A percentile compares a stretch with the other conserved stretches of the same genome.
These are phyloP conservation scores for Acrobasis consociella DNA, from an alignment of 2,888 invertebrate genomes.

Conservation along the genomic window DNA sequence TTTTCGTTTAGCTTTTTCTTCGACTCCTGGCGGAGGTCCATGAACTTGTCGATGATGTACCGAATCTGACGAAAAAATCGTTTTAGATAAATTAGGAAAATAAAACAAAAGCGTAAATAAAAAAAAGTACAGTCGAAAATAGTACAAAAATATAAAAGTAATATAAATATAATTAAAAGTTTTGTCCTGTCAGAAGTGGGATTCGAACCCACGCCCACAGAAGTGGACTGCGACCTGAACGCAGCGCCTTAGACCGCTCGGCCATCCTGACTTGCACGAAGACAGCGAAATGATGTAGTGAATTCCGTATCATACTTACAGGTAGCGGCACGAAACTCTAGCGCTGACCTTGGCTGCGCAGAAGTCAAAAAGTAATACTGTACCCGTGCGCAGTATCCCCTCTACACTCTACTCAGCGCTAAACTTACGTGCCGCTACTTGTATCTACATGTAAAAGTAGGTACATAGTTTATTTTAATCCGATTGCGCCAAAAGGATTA, in stretches of 20 bases:
- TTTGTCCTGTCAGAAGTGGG: conserved; percentile 52
- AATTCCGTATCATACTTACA: not conserved
- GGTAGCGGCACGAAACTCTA: too few relatives aligned
- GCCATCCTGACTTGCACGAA: conserved; percentile 47
- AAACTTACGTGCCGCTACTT: too few relatives aligned
- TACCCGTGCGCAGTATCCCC: too few relatives aligned
- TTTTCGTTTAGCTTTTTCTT: conserved; percentile 85
- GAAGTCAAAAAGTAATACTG: too few relatives aligned
- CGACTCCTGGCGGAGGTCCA: conserved; percentile 85
- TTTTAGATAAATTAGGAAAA: not conserved
- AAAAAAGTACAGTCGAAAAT: not conserved
- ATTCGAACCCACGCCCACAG: conserved; percentile 62
- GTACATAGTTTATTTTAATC: too few relatives aligned
- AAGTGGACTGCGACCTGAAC: conserved; percentile 62
- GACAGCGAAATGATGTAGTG: conserved; percentile 9
- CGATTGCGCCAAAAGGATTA: too few relatives aligned
- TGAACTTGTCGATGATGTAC: conserved; percentile 88
- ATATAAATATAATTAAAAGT: conserved; percentile 19
- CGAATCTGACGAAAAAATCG: conserved; percentile 64
- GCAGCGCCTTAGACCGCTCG: conserved; percentile 62
- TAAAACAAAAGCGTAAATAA: conserved; percentile 10
- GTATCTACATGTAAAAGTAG: too few relatives aligned
- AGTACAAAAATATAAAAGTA: too few relatives aligned
- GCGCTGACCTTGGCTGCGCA: too few relatives aligned
- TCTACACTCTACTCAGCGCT: too few relatives aligned